Evolutionary conservation across 1,140 invertebrate species (phyloP).

Genomic region (Lepidotrigona ventralis): DNA sequence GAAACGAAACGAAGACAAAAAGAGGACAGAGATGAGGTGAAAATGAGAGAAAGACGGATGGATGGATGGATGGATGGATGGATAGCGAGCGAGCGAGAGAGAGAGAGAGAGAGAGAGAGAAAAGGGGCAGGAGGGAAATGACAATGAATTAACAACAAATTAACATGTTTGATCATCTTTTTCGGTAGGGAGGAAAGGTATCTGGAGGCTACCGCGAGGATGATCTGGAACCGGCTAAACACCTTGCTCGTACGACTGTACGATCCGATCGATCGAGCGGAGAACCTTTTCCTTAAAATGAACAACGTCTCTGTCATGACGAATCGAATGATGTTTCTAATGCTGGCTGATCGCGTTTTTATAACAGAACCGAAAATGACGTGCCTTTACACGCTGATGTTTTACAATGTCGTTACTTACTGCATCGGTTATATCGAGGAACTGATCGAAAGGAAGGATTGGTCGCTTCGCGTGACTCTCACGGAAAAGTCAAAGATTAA

Average conservation of each 20-base stretch:
- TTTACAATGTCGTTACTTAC: conserved; percentile 90
- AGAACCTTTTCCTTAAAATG: conserved; percentile 84
- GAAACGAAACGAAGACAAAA: no score
- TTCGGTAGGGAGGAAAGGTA: no score
- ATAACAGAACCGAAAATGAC: conserved; percentile 84
- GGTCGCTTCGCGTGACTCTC: conserved; percentile 87
- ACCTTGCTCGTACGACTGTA: conserved; percentile 79
- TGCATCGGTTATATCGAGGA: conserved; percentile 88
- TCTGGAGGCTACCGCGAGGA: conserved; percentile 69
- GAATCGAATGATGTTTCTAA: conserved; percentile 87
- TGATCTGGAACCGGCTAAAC: conserved; percentile 78
- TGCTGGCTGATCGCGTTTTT: conserved; percentile 85
- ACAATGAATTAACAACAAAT: not conserved
- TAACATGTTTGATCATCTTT: not conserved
- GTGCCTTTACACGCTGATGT: conserved; percentile 88
- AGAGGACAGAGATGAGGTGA: no score
- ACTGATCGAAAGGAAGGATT: conserved; percentile 87
- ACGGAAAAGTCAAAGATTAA: conserved; percentile 86
- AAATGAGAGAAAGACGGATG: no score
- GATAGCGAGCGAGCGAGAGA: no score
- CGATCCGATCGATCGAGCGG: conserved; percentile 82
- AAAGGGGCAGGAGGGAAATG: not conserved
- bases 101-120: not conserved
- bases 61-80: not conserved
- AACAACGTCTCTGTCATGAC: conserved; percentile 84